Percentiles rank a stretch among this genome's conserved stretches.
phyloP scores from a whole-genome alignment of 1,140 invertebrate genomes.

The Pogonomyrmex barbatus region DNA sequence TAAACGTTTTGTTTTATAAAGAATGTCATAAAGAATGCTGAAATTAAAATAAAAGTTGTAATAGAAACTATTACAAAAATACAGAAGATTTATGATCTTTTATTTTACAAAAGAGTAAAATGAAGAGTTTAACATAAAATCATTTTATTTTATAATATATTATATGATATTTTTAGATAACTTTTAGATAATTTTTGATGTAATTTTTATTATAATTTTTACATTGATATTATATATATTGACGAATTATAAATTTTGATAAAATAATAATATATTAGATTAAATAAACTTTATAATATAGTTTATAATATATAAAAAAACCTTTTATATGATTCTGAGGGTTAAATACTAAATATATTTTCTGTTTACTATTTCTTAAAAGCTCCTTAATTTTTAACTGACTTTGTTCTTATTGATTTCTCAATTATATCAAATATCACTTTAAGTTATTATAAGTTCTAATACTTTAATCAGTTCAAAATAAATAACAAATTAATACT shows the following conservation, averaged over 20 bases:
- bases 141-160: background rate
- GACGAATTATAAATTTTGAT: background rate
- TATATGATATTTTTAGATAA: background rate
- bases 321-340: background rate
- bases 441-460: background rate
- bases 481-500: slow-evolving; percentile 6
- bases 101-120: background rate
- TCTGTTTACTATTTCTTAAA: background rate
- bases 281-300: background rate
- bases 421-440: background rate
- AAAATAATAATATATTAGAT: background rate
- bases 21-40: no score
- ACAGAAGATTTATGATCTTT: background rate
- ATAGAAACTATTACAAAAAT: background rate
- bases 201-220: slow-evolving; percentile 19
- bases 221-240: background rate
- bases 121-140: background rate
- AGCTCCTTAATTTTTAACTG: background rate
- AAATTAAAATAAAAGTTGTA: background rate
- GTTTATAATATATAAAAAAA: background rate
- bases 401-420: background rate
- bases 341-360: background rate
- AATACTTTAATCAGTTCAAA: background rate
- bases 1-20: no score
- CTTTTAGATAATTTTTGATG: background rate